phyloP scores from a whole-genome alignment of 2,888 invertebrate genomes.

The Theretra japonica region DNA sequence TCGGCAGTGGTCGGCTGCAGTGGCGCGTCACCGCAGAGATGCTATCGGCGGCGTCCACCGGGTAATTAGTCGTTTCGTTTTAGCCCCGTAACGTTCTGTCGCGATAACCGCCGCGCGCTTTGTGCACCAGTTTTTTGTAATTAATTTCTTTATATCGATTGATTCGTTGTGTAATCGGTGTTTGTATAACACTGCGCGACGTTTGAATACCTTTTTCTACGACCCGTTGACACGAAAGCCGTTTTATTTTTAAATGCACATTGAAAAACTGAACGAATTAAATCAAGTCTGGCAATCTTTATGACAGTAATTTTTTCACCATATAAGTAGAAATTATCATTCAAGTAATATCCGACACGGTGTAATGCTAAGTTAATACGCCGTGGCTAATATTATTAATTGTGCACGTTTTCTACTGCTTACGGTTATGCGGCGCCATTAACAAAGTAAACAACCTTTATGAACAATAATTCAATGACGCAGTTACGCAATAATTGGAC shows the following conservation, averaged over 20 bases:
- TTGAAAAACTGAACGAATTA: background rate
- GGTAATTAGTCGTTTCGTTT: conserved; percentile 80
- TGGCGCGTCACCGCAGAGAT: conserved; percentile 55
- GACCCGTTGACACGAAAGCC: conserved; percentile 41
- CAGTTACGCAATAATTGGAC: background rate
- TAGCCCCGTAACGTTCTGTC: conserved; percentile 64
- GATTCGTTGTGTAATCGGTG: conserved; percentile 55
- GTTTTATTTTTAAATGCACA: conserved; percentile 34
- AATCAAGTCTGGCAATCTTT: background rate
- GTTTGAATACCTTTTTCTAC: conserved; percentile 26
- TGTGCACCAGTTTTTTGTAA: conserved; percentile 71
- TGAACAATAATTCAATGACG: background rate
- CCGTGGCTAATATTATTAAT: conserved; percentile 6
- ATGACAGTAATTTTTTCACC: background rate
- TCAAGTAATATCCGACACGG: background rate
- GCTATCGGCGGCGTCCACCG: conserved; percentile 62
- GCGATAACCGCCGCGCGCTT: conserved; percentile 69
- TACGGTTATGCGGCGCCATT: background rate
- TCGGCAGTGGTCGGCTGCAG: conserved; percentile 32
- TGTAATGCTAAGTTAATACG: background rate
- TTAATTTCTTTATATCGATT: conserved; percentile 72
- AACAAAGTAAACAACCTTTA: background rate
- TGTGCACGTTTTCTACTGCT: background rate
- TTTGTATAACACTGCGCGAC: conserved; percentile 34
- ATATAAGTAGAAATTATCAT: background rate